Base-by-base conservation (phyloP, 1,140 invertebrate genomes). In the Cherax destructor region DNA sequence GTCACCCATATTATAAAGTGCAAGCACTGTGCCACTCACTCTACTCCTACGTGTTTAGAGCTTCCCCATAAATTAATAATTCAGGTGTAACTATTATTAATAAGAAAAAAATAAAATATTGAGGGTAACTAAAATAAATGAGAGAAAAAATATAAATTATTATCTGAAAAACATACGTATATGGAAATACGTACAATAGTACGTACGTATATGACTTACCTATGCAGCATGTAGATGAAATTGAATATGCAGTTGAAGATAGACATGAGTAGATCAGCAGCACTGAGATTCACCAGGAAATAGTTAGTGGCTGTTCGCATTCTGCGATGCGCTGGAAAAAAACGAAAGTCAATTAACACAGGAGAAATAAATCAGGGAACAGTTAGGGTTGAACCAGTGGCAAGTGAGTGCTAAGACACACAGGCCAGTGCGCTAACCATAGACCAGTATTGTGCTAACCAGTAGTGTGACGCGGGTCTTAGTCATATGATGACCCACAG, bases 271-370 rank as follows among this genome's bases (percentile, higher is more conserved):
- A 95, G 93, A 92, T 95, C 95, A n/a, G 95, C 95, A n/a, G 95
- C 94, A 86, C 95, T 95, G 9, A 96, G 92, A 88, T 95, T 95
- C 10, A 99, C 97, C 78, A 99, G 95, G 94, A 99, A 99, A 94
- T 99, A 99, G 95, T 99, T 99, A 80, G 98, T 99, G 4, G 99
- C 98, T 0, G 98, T 99, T 78, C 98, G 95, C 98, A 99, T 99
- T 87, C 98, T 95, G 91, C 97, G 96, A 95, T 99, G 97, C 41
- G 93, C 94, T 93, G 93, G 3, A 18, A 49, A 18, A 49, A 47
- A 77, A 69, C 30, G 30, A 2, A 41, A 41, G 30, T 41, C 30
- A 41, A n/a, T n/a, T n/a, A n/a, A 41, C 30, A 47, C 18, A 47
- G 13, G 78, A 56, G 13, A 16, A n/a, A 41, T 18, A 30, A 52